phyloP scores from a whole-genome alignment of 1,140 invertebrate species.

The Sycophila sp. region DNA sequence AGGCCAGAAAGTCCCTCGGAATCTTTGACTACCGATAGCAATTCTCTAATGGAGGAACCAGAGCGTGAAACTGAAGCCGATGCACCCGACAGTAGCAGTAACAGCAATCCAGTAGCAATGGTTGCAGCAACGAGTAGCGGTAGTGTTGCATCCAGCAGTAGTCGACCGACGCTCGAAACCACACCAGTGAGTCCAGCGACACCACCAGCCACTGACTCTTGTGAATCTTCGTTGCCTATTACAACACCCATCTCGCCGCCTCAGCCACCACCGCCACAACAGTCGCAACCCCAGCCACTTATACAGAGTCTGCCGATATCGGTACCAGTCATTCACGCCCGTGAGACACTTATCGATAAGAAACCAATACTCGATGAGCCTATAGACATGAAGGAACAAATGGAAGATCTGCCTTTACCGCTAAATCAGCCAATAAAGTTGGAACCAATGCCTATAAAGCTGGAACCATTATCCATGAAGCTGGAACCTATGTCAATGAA shows the following conservation, averaged over 20 bases:
- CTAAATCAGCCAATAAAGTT: conserved; percentile 57
- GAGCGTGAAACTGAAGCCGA: conserved; percentile 67
- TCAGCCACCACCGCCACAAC: conserved; percentile 8
- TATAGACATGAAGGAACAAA: conserved; percentile 53
- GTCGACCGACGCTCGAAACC: conserved; percentile 46
- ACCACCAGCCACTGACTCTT: conserved; percentile 62
- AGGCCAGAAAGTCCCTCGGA: conserved; percentile 79
- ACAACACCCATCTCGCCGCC: conserved; percentile 51
- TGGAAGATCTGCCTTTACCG: conserved; percentile 38
- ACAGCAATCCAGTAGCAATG: conserved; percentile 64
- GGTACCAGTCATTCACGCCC: conserved; percentile 60
- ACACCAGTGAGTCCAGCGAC: conserved; percentile 52
- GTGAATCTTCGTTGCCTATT: conserved; percentile 49
- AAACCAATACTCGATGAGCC: conserved; percentile 53
- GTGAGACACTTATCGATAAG: conserved; percentile 51
- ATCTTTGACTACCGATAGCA: conserved; percentile 83
- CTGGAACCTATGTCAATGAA: conserved; percentile 27
- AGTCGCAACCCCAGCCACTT: conserved; percentile 5
- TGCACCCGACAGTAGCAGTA: conserved; percentile 55
- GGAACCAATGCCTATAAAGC: conserved; percentile 57
- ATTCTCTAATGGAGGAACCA: conserved; percentile 80
- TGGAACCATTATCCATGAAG: conserved; percentile 36
- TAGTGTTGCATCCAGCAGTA: neutral
- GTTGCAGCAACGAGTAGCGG: neutral
- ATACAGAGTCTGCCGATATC: conserved; percentile 60